Evolutionary conservation across 2,113 vertebrate species (phyloP).

Genomic region (Bubo scandiacus): DNA sequence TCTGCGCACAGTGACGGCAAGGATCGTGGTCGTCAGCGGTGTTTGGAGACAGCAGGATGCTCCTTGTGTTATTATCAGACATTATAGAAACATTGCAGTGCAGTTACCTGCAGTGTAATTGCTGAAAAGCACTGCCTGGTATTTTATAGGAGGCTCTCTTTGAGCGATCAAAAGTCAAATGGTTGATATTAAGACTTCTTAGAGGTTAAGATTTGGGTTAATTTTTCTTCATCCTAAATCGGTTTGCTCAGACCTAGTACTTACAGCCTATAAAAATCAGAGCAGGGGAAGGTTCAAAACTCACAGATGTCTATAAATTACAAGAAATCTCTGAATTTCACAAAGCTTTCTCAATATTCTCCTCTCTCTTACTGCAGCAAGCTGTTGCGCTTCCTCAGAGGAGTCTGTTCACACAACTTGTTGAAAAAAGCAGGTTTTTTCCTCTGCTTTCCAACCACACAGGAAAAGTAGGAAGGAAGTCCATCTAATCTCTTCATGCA

Average conservation of each 20-base stretch:
- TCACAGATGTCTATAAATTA: neutral
- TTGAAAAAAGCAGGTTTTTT: neutral
- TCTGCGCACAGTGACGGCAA: neutral
- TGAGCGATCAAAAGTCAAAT: neutral
- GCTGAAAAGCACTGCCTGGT: neutral
- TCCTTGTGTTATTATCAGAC: neutral
- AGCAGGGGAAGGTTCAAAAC: neutral
- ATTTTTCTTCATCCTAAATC: neutral
- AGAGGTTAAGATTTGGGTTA: neutral
- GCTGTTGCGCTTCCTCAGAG: neutral
- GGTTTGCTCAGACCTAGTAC: neutral
- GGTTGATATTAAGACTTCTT: neutral
- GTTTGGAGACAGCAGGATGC: neutral
- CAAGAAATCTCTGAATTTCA: neutral
- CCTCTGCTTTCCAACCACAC: neutral
- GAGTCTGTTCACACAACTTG: neutral
- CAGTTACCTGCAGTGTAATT: neutral
- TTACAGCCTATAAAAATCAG: neutral
- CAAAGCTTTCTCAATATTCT: neutral
- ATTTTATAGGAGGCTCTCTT: neutral
- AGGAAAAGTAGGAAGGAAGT: neutral
- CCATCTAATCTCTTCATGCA: neutral
- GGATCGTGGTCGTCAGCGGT: neutral
- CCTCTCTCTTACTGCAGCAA: neutral
- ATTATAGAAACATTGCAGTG: rapidly evolving